Percentiles rank a stretch among this genome's conserved stretches.
phyloP scores from a whole-genome alignment of 1,140 invertebrate genomes.

The Procambarus clarkii region DNA sequence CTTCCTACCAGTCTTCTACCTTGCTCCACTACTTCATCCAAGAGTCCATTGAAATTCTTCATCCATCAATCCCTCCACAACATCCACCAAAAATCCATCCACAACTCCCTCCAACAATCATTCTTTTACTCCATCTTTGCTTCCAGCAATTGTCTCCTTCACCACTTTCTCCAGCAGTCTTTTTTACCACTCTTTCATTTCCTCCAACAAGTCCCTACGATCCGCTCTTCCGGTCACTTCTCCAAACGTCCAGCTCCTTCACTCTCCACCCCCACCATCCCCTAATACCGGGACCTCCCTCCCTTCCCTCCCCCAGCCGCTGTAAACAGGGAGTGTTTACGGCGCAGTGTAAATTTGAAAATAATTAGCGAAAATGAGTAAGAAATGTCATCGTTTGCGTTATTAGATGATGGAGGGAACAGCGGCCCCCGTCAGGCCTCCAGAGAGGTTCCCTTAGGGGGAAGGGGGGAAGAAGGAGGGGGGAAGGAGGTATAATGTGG shows the following conservation, averaged over 20 bases:
- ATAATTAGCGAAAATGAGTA: constrained; percentile 46
- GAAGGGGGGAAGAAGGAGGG: background rate
- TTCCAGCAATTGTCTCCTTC: too few relatives aligned
- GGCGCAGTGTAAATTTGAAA: constrained; percentile 47
- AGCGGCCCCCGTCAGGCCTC: background rate
- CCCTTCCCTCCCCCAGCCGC: background rate
- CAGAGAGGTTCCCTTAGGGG: background rate
- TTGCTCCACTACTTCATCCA: constrained; percentile 1
- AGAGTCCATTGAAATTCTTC: too few relatives aligned
- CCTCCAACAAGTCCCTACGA: background rate
- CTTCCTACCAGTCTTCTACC: background rate
- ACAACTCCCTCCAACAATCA: too few relatives aligned
- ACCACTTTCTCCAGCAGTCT: too few relatives aligned
- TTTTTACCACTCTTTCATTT: too few relatives aligned
- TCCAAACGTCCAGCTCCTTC: background rate
- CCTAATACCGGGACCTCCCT: background rate
- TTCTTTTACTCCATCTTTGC: too few relatives aligned
- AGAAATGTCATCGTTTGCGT: constrained; percentile 53
- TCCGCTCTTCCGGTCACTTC: background rate
- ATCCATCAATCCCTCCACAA: background rate
- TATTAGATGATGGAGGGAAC: constrained; percentile 52
- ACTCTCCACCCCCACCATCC: background rate
- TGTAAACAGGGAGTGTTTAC: constrained; percentile 26
- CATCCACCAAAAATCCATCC: background rate
- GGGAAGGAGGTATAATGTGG: background rate